Percentiles rank a stretch among this genome's conserved stretches.
Evolutionary conservation across 2,888 invertebrate genomes (phyloP).

Genomic region (Entomobrya multifasciata): DNA sequence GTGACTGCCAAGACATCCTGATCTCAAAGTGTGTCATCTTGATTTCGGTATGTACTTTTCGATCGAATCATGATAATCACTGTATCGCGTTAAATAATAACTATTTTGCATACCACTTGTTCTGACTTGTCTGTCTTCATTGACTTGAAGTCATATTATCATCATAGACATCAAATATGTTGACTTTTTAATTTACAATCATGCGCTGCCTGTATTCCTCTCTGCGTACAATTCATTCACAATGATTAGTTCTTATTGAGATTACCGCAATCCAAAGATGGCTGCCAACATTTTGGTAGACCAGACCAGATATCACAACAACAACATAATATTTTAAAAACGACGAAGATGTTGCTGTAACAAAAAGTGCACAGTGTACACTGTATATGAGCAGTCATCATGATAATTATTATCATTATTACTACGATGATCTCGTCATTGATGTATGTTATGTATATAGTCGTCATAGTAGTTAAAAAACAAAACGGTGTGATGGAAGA

Average conservation of each 20-base stretch:
- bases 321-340: not conserved
- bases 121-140: constrained; percentile 22
- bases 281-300: constrained; percentile 25
- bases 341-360: not conserved
- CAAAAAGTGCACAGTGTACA: not conserved
- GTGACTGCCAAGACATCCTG: constrained; percentile 37
- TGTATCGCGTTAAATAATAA: constrained; percentile 32
- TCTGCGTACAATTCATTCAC: not conserved
- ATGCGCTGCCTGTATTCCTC: not conserved
- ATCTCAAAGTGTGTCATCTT: constrained; percentile 23
- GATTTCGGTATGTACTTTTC: constrained; percentile 27
- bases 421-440: constrained; percentile 48
- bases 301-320: not conserved
- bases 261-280: constrained; percentile 25
- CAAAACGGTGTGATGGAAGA: constrained; percentile 28
- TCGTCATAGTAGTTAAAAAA: constrained; percentile 16
- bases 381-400: constrained; percentile 25
- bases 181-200: constrained; percentile 31
- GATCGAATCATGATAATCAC: not conserved
- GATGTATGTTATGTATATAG: constrained; percentile 17
- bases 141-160: not conserved
- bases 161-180: constrained; percentile 23
- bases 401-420: not conserved
- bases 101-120: not conserved
- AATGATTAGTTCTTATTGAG: constrained; percentile 35